These are phyloP conservation scores for Pantherophis alleghaniensis DNA, from an alignment of 2,797 vertebrate species.

Conservation along the genomic window DNA sequence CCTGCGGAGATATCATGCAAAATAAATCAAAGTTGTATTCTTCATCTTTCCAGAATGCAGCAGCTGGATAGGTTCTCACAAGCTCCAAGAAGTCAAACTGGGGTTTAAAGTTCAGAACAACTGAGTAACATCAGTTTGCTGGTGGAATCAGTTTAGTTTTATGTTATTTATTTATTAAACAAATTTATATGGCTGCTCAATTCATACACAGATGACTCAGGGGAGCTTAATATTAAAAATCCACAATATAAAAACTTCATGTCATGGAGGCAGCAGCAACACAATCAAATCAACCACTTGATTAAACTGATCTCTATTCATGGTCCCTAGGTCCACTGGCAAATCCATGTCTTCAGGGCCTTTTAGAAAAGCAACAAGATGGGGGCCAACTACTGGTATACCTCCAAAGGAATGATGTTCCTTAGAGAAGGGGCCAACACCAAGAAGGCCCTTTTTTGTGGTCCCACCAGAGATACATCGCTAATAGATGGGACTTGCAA, in stretches of 20 bases:
- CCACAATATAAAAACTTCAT: not conserved
- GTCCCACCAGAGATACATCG: not conserved
- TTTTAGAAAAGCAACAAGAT: not conserved
- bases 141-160: not conserved
- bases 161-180: not conserved
- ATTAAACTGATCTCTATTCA: not conserved
- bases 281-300: not conserved
- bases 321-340: not conserved
- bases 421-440: not conserved
- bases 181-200: not conserved
- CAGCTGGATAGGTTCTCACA: not conserved
- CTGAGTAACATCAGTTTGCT: not conserved
- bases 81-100: not conserved
- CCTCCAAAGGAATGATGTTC: not conserved
- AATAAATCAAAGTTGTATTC: not conserved
- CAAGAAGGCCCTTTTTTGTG: not conserved
- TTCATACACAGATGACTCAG: not conserved
- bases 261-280: not conserved
- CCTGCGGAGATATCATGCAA: not conserved
- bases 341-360: not conserved
- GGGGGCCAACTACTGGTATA: not conserved
- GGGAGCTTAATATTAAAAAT: not conserved
- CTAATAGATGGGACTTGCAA: not conserved
- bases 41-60: not conserved
- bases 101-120: not conserved